phyloP scores from a whole-genome alignment of 2,797 vertebrate genomes.

The Macropus fuliginosus region DNA sequence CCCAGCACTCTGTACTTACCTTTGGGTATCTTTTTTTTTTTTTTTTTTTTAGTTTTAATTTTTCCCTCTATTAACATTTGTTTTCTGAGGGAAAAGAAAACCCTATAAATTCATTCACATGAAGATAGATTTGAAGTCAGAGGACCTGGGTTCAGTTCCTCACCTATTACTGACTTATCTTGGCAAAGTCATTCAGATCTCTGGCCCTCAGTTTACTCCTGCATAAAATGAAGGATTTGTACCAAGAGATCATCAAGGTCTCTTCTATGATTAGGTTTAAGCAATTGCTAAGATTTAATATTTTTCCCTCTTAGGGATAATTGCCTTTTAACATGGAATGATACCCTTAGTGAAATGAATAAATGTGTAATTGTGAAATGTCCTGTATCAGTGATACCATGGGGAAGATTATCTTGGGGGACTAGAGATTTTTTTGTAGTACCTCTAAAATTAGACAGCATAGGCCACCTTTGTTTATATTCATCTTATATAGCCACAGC shows the following conservation, averaged over 20 bases:
- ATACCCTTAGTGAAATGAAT: neutral
- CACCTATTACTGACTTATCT: neutral
- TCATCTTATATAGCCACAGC: neutral
- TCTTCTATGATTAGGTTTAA: neutral
- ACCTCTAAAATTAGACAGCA: neutral
- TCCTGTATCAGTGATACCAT: neutral
- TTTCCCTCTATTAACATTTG: neutral
- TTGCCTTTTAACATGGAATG: constrained; percentile 5
- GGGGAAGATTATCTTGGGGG: neutral
- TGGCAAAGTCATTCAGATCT: neutral
- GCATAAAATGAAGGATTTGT: neutral
- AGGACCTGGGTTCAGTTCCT: neutral
- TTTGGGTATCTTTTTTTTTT: neutral
- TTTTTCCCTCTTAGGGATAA: constrained; percentile 11
- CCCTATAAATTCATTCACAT: neutral
- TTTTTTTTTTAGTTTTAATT: neutral
- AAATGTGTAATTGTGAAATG: neutral
- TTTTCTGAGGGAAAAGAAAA: neutral
- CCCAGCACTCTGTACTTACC: neutral
- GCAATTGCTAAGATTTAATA: neutral
- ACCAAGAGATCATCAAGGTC: neutral
- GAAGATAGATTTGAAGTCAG: neutral
- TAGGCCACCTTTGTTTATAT: neutral
- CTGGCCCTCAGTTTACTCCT: neutral
- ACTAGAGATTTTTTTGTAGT: neutral